phyloP scores from a whole-genome alignment of 2,888 invertebrate species.

The Lydus trimaculatus region DNA sequence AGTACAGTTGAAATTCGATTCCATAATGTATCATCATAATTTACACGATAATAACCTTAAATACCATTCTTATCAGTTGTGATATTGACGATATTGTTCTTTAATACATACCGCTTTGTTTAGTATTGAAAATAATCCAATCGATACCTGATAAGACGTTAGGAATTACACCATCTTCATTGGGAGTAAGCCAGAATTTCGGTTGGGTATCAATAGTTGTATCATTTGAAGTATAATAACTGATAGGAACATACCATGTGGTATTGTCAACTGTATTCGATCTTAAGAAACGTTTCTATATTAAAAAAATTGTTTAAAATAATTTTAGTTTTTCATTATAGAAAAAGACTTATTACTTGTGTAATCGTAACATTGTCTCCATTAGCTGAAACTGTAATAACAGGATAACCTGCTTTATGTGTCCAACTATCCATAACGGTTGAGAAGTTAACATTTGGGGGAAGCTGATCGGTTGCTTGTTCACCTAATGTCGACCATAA shows the following conservation, averaged over 20 bases:
- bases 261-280: constrained; percentile 5
- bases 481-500: constrained; percentile 61
- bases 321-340: too few species aligned
- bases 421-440: constrained; percentile 69
- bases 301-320: constrained; percentile 26
- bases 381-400: constrained; percentile 59
- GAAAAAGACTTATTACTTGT: constrained; percentile 36
- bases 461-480: constrained; percentile 43
- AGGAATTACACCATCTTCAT: constrained; percentile 7
- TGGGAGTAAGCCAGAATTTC: constrained; percentile 48
- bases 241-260: constrained; percentile 64
- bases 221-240: constrained; percentile 60
- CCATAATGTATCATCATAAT: constrained; percentile 68
- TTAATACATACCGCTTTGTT: constrained; percentile 19
- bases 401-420: constrained; percentile 66
- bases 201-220: constrained; percentile 55
- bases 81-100: not conserved
- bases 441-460: constrained; percentile 7
- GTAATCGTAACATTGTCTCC: constrained; percentile 28
- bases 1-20: constrained; percentile 54
- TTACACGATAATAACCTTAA: constrained; percentile 59
- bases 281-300: constrained; percentile 26
- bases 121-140: constrained; percentile 28
- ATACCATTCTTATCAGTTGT: not conserved
- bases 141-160: constrained; percentile 6